These are phyloP conservation scores for Syrmaticus mikado DNA, from an alignment of 2,113 vertebrate species.

Conservation along the genomic window DNA sequence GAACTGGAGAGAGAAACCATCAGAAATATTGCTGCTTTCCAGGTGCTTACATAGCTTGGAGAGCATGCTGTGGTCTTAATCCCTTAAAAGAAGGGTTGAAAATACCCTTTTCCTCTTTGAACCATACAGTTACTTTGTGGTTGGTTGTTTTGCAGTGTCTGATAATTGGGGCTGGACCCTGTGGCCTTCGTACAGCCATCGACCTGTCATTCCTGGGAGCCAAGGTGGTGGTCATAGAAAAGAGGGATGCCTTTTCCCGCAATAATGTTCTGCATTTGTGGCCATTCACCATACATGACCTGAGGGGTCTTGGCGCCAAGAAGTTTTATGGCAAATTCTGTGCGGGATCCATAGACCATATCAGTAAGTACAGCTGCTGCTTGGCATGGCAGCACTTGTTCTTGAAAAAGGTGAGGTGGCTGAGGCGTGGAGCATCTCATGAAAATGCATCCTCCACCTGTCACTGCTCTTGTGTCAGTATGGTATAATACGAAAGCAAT, in stretches of 20 bases:
- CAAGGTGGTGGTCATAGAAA: conserved; percentile 96
- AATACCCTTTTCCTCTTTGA: background rate
- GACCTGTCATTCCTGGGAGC: conserved; percentile 94
- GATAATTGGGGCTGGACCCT: conserved; percentile 97
- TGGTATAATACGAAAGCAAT: background rate
- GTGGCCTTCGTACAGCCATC: conserved; percentile 95
- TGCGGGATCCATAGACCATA: conserved; percentile 97
- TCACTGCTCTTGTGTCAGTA: background rate
- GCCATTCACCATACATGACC: conserved; percentile 97
- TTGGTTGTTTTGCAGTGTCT: conserved; percentile 87
- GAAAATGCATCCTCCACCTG: rapidly evolving
- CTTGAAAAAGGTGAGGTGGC: background rate
- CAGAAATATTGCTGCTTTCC: background rate
- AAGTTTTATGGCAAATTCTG: conserved; percentile 99
- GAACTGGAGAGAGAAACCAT: background rate
- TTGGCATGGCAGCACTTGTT: background rate
- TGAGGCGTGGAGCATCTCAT: background rate
- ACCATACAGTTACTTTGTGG: background rate
- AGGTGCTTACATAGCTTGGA: background rate
- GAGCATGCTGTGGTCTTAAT: background rate
- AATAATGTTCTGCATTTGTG: conserved; percentile 97
- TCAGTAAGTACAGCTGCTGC: conserved; percentile 86
- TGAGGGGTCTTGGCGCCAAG: conserved; percentile 95
- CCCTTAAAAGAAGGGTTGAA: background rate
- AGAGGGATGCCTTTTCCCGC: conserved; percentile 96